These are phyloP conservation scores for Sardina pilchardus DNA, from an alignment of 2,113 vertebrate genomes.

Conservation along the genomic window DNA sequence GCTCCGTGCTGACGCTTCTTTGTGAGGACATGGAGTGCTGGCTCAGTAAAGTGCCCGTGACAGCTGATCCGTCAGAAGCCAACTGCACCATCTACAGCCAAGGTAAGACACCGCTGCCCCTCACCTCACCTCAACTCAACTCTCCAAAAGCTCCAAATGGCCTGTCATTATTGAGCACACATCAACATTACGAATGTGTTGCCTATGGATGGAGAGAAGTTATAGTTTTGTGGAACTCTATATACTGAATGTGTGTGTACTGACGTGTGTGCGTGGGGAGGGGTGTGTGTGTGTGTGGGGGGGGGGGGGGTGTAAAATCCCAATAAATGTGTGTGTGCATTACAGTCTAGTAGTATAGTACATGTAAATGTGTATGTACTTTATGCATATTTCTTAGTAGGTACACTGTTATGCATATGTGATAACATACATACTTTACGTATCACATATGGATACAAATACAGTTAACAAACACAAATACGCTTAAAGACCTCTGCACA, in stretches of 20 bases:
- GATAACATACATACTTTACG: no score
- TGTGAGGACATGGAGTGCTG: constrained; percentile 83
- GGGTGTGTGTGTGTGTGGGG: not conserved
- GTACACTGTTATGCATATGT: not conserved
- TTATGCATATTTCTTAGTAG: not conserved
- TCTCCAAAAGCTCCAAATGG: not conserved
- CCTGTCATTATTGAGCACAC: not conserved
- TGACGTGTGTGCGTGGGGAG: not conserved
- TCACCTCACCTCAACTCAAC: not conserved
- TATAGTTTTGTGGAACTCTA: not conserved
- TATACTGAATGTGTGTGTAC: not conserved
- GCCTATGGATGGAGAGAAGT: not conserved
- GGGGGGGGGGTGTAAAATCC: not conserved
- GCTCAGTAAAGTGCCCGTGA: constrained; percentile 77
- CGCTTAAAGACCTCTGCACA: no score
- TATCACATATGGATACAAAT: no score
- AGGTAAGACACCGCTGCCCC: constrained; percentile 64
- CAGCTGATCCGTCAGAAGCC: constrained; percentile 66
- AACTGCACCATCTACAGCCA: constrained; percentile 84
- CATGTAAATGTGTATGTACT: not conserved
- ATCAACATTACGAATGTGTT: not conserved
- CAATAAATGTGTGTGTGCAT: not conserved
- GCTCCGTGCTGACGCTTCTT: constrained; percentile 63
- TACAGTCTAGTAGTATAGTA: not conserved
- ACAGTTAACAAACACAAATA: no score